Percentiles rank a stretch among this genome's conserved stretches.
Evolutionary conservation across 2,888 invertebrate species (phyloP).

Genomic region (Dorcus parallelipipedus): DNA sequence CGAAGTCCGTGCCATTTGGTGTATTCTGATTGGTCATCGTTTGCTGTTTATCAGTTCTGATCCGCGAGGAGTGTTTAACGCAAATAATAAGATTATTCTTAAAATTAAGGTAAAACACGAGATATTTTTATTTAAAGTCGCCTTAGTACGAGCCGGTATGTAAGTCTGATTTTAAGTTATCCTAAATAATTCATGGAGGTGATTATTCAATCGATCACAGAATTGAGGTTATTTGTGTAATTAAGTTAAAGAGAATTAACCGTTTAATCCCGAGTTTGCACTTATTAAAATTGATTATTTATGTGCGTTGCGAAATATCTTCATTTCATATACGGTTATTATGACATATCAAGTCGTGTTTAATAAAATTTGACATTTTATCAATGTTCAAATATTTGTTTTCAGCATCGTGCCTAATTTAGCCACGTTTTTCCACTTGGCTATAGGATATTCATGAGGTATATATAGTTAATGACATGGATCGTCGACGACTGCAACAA

Average conservation of each 20-base stretch:
- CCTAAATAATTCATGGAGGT: background rate
- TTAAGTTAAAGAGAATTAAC: background rate
- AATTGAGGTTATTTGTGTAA: constrained; percentile 1
- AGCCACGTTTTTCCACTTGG: constrained; percentile 4
- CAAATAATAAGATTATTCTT: background rate
- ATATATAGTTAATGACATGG: background rate
- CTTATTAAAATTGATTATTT: background rate
- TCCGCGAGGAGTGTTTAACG: too few species aligned
- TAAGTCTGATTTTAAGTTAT: background rate
- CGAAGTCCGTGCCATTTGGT: constrained; percentile 31
- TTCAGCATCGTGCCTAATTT: background rate
- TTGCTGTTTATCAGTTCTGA: background rate
- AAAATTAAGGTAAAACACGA: background rate
- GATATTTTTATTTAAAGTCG: background rate
- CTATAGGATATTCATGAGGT: constrained; percentile 9
- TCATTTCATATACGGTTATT: too few species aligned
- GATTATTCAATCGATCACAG: background rate
- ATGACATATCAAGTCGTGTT: too few species aligned
- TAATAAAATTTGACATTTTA: background rate
- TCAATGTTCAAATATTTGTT: constrained; percentile 7
- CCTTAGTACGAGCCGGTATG: background rate
- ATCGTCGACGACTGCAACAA: background rate
- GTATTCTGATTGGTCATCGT: constrained; percentile 29
- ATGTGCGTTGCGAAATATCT: too few species aligned
- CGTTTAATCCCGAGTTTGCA: background rate